phyloP scores from a whole-genome alignment of 2,797 vertebrate genomes.

The Crenichthys baileyi region DNA sequence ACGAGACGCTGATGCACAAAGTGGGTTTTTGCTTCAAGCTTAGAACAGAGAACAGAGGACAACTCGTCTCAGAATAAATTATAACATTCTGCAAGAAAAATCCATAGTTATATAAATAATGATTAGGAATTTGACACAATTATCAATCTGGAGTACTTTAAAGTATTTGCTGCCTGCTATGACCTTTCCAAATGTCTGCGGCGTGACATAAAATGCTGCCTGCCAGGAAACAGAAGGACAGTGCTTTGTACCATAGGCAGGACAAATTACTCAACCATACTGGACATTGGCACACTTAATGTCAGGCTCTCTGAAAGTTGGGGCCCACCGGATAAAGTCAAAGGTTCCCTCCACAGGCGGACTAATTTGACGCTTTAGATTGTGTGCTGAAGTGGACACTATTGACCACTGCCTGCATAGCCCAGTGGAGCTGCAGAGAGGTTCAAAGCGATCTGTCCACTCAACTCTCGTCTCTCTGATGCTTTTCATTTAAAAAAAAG shows the following conservation, averaged over 20 bases:
- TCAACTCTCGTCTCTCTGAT: slow-evolving; percentile 51
- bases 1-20: slow-evolving; percentile 30
- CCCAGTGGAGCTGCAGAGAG: slow-evolving; percentile 40
- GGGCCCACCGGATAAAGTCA: slow-evolving; percentile 62
- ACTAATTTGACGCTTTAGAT: slow-evolving; percentile 73
- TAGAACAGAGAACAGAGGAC: slow-evolving; percentile 17
- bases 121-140: slow-evolving; percentile 54
- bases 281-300: slow-evolving; percentile 62
- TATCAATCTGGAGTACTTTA: slow-evolving; percentile 51
- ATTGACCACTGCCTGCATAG: slow-evolving; percentile 63
- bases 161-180: slow-evolving; percentile 50
- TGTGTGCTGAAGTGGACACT: slow-evolving; percentile 65
- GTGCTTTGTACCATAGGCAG: slow-evolving; percentile 29
- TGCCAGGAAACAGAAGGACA: slow-evolving; percentile 40
- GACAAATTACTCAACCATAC: slow-evolving; percentile 61
- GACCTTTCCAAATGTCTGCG: slow-evolving; percentile 64
- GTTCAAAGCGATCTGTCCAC: slow-evolving; percentile 70
- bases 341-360: slow-evolving; percentile 64
- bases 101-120: slow-evolving; percentile 47
- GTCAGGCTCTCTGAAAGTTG: slow-evolving; percentile 65
- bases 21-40: slow-evolving; percentile 26
- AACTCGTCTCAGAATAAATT: slow-evolving; percentile 30
- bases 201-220: slow-evolving; percentile 41
- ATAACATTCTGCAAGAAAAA: slow-evolving; percentile 31
- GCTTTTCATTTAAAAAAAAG: slow-evolving; percentile 70